These are phyloP conservation scores for Maniola hyperantus DNA, from an alignment of 2,888 invertebrate genomes.

Conservation along the genomic window DNA sequence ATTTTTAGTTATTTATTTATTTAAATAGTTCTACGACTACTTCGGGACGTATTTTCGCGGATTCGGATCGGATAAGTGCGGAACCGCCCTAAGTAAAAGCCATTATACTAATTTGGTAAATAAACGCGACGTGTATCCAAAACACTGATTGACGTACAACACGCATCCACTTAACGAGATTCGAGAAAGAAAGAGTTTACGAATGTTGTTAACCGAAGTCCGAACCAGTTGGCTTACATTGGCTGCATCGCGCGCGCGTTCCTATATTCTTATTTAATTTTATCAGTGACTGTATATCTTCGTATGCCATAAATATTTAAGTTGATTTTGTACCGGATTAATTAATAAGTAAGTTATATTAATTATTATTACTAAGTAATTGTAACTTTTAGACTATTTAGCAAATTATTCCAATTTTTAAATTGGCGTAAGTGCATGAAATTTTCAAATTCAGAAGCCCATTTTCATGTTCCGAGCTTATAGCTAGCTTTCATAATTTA, in stretches of 20 bases:
- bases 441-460: neutral
- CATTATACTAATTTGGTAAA: conserved; percentile 10
- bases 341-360: neutral
- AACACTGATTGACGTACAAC: conserved; percentile 16
- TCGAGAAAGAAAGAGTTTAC: conserved; percentile 34
- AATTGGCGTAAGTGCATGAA: no score
- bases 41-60: no score
- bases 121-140: conserved; percentile 14
- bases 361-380: neutral
- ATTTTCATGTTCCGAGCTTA: neutral
- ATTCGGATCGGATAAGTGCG: no score
- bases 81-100: no score
- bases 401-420: no score
- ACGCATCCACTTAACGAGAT: conserved; percentile 22
- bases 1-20: no score
- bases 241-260: conserved; percentile 13
- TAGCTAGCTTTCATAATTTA: neutral
- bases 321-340: neutral
- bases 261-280: neutral
- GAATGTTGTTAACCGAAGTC: conserved; percentile 12
- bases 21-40: no score
- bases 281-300: neutral
- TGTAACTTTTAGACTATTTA: neutral
- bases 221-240: conserved; percentile 15
- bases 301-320: neutral